These are phyloP conservation scores for Scelioninae gen. 1 DNA, from an alignment of 2,888 invertebrate genomes.

Conservation along the genomic window DNA sequence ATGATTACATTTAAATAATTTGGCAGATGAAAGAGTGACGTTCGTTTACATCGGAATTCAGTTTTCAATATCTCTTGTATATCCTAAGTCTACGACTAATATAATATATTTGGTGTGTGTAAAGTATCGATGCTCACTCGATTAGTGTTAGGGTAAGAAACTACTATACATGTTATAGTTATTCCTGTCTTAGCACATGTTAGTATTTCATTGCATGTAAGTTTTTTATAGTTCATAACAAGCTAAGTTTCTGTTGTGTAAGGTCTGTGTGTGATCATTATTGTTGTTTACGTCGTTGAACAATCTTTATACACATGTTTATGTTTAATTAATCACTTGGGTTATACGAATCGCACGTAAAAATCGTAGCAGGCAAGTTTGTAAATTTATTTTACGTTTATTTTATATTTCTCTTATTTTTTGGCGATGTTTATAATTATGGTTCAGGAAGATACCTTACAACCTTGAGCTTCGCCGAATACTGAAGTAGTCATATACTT, in stretches of 20 bases:
- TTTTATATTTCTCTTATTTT: slow-evolving; percentile 27
- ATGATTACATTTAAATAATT: not conserved
- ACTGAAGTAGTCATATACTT: slow-evolving; percentile 59
- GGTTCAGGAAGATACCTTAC: slow-evolving; percentile 47
- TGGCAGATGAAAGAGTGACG: not conserved
- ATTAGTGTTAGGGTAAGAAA: slow-evolving; percentile 63
- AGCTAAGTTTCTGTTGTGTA: slow-evolving; percentile 35
- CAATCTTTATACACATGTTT: slow-evolving; percentile 29
- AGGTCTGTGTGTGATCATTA: slow-evolving; percentile 2
- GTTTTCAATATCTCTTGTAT: slow-evolving; percentile 6
- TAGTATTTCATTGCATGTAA: slow-evolving; percentile 33
- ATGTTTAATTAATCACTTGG: slow-evolving; percentile 36
- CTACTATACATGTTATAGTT: slow-evolving; percentile 59
- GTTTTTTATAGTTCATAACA: slow-evolving; percentile 24
- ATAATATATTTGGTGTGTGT: slow-evolving; percentile 47
- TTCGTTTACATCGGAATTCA: not conserved
- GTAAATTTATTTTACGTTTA: slow-evolving; percentile 32
- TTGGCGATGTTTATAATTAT: slow-evolving; percentile 59
- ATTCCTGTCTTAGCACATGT: slow-evolving; percentile 56
- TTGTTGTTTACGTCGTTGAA: slow-evolving; percentile 20
- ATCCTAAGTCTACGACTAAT: slow-evolving; percentile 18
- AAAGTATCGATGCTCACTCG: slow-evolving; percentile 58
- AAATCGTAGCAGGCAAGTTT: slow-evolving; percentile 56
- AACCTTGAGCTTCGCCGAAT: slow-evolving; percentile 69
- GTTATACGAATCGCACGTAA: slow-evolving; percentile 43